Evolutionary conservation across 2,888 invertebrate genomes (phyloP), one percentile per base, ranked within the genome.

Genomic region (Adineta ricciae): DNA sequence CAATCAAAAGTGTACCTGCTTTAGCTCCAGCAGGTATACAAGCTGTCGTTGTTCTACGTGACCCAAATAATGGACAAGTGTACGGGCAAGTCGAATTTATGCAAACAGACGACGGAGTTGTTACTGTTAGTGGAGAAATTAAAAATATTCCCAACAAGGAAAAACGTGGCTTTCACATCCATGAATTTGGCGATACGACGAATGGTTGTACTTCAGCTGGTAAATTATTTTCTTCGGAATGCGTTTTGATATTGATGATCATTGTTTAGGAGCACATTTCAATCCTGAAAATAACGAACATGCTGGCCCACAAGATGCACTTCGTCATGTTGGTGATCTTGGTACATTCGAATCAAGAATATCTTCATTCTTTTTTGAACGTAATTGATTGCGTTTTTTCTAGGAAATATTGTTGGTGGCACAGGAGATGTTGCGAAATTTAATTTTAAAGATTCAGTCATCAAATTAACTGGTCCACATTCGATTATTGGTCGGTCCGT

Each of bases 141-240:
- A 78, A 78, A n/a, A 41, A 41, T 78, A 38, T 78, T 41, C 41
- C 78, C 4, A 8, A 41, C 41, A 41, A 24, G 41, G 9, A 41
- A 19, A 78, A 89, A 14, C 95, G 96, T 89, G 96, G 96, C 38
- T 96, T 97, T 92, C 97, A 97, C 90, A 93, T 97, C 86, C 97
- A 97, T 90, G 95, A 97, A 91, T 97, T 96, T 89, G 97, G 97
- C 0, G 97, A 32, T 64, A 32, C 11, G 7, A 27, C 32, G 27
- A 11, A 11, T 32, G 27, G 32, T 27, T 32, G 32, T 27, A 11
- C 52, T 21, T 52, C 24, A 52, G 52, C 21, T 24, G 11, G 87
- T 87, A 41, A 89, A 88, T 36, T 86, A 87, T 19, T 85, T 89
- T 41, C 83, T 88, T 19, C 19, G 2, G 14, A 11, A 5, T 46